Percentiles rank a stretch among this genome's conserved stretches.
phyloP scores from a whole-genome alignment of 92 coral and sea anemone species.

The Umimayanthus chanpuru region DNA sequence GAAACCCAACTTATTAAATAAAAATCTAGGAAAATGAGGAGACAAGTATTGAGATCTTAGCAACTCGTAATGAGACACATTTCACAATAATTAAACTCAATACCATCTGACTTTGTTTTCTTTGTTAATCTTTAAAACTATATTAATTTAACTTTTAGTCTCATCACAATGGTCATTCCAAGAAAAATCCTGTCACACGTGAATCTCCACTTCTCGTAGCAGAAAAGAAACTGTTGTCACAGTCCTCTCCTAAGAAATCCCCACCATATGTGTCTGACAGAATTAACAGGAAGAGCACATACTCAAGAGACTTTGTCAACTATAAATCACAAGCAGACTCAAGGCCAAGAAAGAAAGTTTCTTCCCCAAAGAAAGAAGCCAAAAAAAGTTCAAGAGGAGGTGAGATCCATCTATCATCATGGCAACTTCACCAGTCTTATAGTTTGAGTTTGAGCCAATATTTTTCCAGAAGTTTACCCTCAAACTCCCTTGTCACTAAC shows the following conservation, averaged over 20 bases:
- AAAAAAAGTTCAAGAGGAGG: slow-evolving; percentile 42
- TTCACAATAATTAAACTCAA: no score
- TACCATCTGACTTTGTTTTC: background rate
- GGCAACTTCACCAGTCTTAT: no score
- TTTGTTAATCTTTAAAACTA: background rate
- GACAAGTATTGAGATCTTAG: no score
- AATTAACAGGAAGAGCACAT: slow-evolving; percentile 84
- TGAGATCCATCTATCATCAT: background rate
- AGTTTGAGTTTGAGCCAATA: no score
- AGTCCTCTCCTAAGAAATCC: slow-evolving; percentile 34
- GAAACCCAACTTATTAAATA: no score
- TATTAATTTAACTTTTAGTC: background rate
- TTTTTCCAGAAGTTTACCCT: no score
- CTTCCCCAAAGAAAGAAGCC: slow-evolving; percentile 40
- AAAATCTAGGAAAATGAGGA: no score
- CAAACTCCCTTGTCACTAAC: no score
- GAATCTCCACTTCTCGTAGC: slow-evolving; percentile 80
- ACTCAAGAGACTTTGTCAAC: slow-evolving; percentile 68
- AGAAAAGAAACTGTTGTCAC: slow-evolving; percentile 65
- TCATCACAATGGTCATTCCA: background rate
- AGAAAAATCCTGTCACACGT: slow-evolving; percentile 8
- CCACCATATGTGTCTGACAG: slow-evolving; percentile 77
- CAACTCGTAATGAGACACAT: no score
- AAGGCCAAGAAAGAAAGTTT: slow-evolving; percentile 38
- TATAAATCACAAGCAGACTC: slow-evolving; percentile 50